These are phyloP conservation scores for Autographa pulchrina DNA, from an alignment of 2,888 invertebrate genomes.

Conservation along the genomic window DNA sequence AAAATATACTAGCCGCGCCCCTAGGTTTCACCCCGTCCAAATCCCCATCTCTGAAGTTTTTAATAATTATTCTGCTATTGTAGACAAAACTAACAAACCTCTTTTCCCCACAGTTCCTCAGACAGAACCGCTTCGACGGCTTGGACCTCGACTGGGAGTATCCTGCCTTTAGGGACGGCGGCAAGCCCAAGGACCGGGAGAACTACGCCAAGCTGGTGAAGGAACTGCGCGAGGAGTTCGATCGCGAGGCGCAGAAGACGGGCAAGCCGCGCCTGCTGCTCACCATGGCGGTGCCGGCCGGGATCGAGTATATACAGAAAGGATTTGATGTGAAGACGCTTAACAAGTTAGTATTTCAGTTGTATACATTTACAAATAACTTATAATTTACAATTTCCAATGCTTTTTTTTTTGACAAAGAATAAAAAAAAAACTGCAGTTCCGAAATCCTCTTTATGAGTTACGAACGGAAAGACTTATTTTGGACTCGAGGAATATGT, in stretches of 20 bases:
- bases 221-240: slow-evolving; percentile 97
- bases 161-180: slow-evolving; percentile 94
- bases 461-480: too few relatives aligned
- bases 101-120: slow-evolving; percentile 90
- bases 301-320: slow-evolving; percentile 97
- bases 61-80: too few relatives aligned
- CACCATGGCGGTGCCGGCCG: slow-evolving; percentile 98
- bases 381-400: too few relatives aligned
- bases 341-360: slow-evolving; percentile 90
- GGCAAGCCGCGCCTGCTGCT: slow-evolving; percentile 94
- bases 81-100: neutral
- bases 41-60: too few relatives aligned
- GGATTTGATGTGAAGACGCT: slow-evolving; percentile 97
- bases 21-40: too few relatives aligned
- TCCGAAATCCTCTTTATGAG: too few relatives aligned
- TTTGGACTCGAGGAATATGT: too few relatives aligned
- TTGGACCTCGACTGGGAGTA: slow-evolving; percentile 98
- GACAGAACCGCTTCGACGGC: slow-evolving; percentile 98
- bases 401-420: too few relatives aligned
- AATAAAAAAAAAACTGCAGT: too few relatives aligned
- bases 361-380: neutral
- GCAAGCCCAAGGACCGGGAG: slow-evolving; percentile 94
- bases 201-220: slow-evolving; percentile 96
- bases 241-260: slow-evolving; percentile 95
- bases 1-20: too few relatives aligned